phyloP scores from a whole-genome alignment of 2,113 vertebrate genomes.

The Sinocyclocheilus grahami region DNA sequence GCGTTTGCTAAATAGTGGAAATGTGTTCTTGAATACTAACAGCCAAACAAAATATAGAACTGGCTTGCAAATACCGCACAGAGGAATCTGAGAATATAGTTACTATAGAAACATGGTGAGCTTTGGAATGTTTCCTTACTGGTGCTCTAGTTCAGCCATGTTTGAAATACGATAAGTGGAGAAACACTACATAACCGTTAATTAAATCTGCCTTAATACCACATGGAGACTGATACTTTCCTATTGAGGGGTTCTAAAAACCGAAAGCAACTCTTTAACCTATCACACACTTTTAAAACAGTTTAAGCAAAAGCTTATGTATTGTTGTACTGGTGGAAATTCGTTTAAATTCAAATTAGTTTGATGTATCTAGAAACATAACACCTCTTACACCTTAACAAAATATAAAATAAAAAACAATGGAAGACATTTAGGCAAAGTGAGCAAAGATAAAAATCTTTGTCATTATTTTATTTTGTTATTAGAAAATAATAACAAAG shows the following conservation, averaged over 20 bases:
- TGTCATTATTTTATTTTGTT: no score
- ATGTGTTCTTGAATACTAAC: conserved; percentile 23
- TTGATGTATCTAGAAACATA: not conserved
- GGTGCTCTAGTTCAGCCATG: conserved; percentile 28
- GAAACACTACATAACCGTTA: conserved; percentile 24
- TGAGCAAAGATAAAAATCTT: no score
- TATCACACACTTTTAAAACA: conserved; percentile 25
- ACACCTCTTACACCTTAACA: no score
- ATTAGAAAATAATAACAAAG: no score
- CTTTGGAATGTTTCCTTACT: conserved; percentile 38
- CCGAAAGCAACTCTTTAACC: conserved; percentile 39
- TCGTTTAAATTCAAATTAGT: conserved; percentile 22
- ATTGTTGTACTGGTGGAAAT: conserved; percentile 38
- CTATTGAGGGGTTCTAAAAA: conserved; percentile 21
- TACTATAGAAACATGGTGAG: conserved; percentile 36
- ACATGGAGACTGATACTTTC: conserved; percentile 15
- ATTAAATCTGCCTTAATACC: conserved; percentile 39
- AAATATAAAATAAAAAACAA: no score
- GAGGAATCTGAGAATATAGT: conserved; percentile 24
- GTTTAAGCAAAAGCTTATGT: conserved; percentile 21
- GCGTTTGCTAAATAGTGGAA: conserved; percentile 10
- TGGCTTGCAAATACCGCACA: conserved; percentile 15
- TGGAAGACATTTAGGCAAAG: no score
- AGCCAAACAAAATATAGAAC: conserved; percentile 34
- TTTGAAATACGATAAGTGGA: conserved; percentile 18